phyloP scores from a whole-genome alignment of 1,140 invertebrate species.

The Periplaneta americana region DNA sequence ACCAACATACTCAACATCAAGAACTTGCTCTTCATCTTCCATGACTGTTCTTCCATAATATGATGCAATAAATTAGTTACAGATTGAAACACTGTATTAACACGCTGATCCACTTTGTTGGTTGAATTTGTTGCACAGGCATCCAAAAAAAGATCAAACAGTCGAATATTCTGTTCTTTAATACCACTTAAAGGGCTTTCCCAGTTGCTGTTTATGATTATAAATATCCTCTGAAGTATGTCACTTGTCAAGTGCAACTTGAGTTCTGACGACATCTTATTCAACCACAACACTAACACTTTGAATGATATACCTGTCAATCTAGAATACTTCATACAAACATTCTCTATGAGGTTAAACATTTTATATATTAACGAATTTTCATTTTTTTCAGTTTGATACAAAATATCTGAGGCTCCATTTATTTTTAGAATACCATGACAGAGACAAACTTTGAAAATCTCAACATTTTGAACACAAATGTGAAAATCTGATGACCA shows the following conservation, averaged over 20 bases:
- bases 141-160: neutral
- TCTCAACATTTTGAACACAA: neutral
- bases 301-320: neutral
- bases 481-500: neutral
- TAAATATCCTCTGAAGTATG: neutral
- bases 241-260: neutral
- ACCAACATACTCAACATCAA: neutral
- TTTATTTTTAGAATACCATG: neutral
- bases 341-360: neutral
- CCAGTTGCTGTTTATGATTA: neutral
- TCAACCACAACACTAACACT: neutral
- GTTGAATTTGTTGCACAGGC: neutral
- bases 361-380: neutral
- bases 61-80: neutral
- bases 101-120: neutral
- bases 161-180: neutral
- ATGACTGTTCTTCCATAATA: neutral
- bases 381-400: neutral
- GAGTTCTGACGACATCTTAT: neutral
- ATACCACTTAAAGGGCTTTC: neutral
- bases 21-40: neutral
- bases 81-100: neutral
- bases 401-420: neutral
- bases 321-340: neutral
- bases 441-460: neutral